Evolutionary conservation across 2,113 vertebrate genomes (phyloP), one percentile per base, ranked within the genome.

Genomic region (Dromas ardeola): DNA sequence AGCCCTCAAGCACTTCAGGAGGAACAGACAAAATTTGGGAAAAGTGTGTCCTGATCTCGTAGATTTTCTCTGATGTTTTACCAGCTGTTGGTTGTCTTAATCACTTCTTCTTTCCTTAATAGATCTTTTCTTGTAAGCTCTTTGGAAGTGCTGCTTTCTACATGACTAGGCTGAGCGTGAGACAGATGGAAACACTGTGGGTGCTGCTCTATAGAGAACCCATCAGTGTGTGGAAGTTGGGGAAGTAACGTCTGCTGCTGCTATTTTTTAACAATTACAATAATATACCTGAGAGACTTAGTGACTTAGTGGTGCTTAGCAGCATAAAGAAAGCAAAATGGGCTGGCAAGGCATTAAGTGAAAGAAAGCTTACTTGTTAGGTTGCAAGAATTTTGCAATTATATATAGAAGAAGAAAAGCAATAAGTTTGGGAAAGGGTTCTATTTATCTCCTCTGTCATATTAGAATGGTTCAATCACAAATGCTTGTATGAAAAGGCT

Each of bases 171-270:
- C 50, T 87, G 73, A 91, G 59, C 58, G 50, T 71, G 86, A 85
- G 85, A 93, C 93, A 96, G 94, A 94, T 95, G 91, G 90, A 76
- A 65, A 86, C 74, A 62, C 6, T 6, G 43, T 92, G 92, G 69
- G 65, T 78, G 81, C 78, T 80, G 58, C 40, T 83, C 88, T 81
- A 11, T 12, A 25, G 42, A 93, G 79, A 55, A 86, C 36, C 27
- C 67, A 86, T 26, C 0, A 9, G 53, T 3, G 67, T 65, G 72
- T 45, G 70, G 66, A 96, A 91, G 14, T 5, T 66, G 61, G 58
- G 76, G n/a, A 95, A 91, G 29, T 76, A 82, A 80, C 16, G 93
- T 73, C 86, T 92, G 63, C 43, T 66, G 27, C 40, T 88, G 40
- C 22, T 58, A 38, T 67, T 56, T 92, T 91, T 82, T 61, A 85